Base-by-base conservation (phyloP, 2,113 vertebrate species). In the Chaetops frenatus region DNA sequence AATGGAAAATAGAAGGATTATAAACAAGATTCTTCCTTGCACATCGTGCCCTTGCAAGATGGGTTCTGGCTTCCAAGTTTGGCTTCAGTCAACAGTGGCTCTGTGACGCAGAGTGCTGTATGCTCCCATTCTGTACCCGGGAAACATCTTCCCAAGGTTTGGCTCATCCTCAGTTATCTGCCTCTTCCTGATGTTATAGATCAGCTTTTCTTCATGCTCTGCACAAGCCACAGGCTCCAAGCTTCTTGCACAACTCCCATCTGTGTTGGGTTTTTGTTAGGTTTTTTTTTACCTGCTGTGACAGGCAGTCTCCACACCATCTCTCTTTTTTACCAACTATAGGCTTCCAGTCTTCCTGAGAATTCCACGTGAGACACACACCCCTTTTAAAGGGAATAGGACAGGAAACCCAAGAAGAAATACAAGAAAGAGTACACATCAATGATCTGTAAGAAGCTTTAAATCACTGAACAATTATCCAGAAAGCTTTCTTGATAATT, bases 401-500 rank as follows among this genome's bases (percentile, higher is more conserved):
- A n/a, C 57, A 85, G 44, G 44, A 90, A 91, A 85, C 15, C 15
- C 11, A 9, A 84, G 58, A 71, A 81, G 33, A 80, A 91, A 71
- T 3, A 28, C 21, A 71, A 83, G 12, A 65, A 19, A 44, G 40
- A 79, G 12, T 25, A 72, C 58, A 65, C 50, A 85, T 44, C 56
- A 91, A 29, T 72, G 66, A 92, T 33, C 81, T 54, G 35, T 72
- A 90, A 72, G 92, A 60, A 82, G 70, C 70, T 93, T 92, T 83
- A 94, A 91, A 77, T 87, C 85, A 83, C 86, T 57, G 53, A 85
- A 81, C 66, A 86, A 89, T 89, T 87, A 95, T n/a, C 54, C 35
- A 70, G 84, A 94, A 91, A 90, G 87, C 87, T 93, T 83, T 80
- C 79, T 31, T 77, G 94, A 85, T 96, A 91, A 97, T 95, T 88